Evolutionary conservation across 1,140 invertebrate species (phyloP).

Genomic region (Lutraria rhynchaena): DNA sequence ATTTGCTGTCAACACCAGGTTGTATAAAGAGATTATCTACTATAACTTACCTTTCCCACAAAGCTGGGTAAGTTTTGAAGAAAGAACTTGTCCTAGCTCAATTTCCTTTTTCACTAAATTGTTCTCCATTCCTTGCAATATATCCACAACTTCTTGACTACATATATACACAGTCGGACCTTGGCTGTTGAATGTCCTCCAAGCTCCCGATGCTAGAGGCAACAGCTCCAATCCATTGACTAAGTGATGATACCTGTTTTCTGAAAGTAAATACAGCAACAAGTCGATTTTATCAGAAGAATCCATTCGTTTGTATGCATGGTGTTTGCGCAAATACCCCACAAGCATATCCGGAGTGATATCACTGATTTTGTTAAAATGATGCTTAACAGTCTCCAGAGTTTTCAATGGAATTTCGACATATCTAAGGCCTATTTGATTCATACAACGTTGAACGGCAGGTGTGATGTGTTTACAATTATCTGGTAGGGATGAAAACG

Average conservation of each 20-base stretch:
- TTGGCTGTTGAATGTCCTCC: not conserved
- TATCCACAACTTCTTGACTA: not conserved
- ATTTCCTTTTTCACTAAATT: not conserved
- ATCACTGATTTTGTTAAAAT: slow-evolving; percentile 10
- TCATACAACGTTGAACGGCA: not conserved
- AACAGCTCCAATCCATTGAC: slow-evolving; percentile 14
- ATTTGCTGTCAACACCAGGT: too few relatives aligned
- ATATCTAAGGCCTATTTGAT: not conserved
- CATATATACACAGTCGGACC: slow-evolving; percentile 23
- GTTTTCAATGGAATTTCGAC: not conserved
- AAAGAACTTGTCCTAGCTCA: too few relatives aligned
- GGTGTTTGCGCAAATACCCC: not conserved
- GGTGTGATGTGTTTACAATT: not conserved
- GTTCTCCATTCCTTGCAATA: not conserved
- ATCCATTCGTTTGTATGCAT: slow-evolving; percentile 2
- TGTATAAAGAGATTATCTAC: too few relatives aligned
- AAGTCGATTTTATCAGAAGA: not conserved
- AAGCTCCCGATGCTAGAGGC: slow-evolving; percentile 5
- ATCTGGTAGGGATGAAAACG: not conserved
- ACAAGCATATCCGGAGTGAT: not conserved
- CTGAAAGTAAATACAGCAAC: slow-evolving; percentile 16
- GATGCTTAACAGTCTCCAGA: not conserved
- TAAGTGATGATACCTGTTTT: not conserved
- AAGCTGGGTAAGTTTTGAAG: too few relatives aligned
- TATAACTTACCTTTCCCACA: too few relatives aligned